Conservation (phyloP, 2,797 vertebrate genomes). For the Halcyon chelicuti region DNA sequence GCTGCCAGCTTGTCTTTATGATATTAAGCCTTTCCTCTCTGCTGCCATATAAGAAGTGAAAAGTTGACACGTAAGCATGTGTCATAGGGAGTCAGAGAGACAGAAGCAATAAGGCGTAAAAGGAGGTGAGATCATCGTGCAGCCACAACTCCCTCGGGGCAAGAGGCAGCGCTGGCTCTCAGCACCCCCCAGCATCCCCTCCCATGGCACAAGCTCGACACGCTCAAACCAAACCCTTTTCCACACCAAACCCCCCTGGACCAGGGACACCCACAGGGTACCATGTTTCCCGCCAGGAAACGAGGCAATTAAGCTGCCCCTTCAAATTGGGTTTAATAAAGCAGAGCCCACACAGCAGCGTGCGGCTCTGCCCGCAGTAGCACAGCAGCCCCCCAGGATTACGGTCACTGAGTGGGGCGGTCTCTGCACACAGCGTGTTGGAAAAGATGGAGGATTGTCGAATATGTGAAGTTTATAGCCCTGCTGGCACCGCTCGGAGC, state of each 20-base stretch:
- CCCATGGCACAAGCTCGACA: fast-evolving
- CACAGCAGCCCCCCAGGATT: not conserved
- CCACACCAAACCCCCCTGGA: fast-evolving
- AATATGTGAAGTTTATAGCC: not conserved
- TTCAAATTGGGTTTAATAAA: not conserved
- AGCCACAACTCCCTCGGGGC: conserved; percentile 30
- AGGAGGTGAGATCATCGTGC: conserved; percentile 60
- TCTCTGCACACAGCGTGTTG: not conserved
- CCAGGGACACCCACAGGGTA: fast-evolving
- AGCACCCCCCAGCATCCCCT: not conserved
- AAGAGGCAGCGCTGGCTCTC: not conserved
- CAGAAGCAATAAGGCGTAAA: conserved; percentile 73
- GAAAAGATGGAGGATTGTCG: not conserved
- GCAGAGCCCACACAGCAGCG: not conserved
- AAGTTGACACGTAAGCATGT: conserved; percentile 60
- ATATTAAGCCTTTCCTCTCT: conserved; percentile 54
- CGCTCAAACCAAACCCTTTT: not conserved
- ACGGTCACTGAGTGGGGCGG: not conserved
- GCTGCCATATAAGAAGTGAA: conserved; percentile 61
- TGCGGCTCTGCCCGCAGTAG: not conserved
- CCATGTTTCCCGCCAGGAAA: fast-evolving
- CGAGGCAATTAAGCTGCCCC: not conserved
- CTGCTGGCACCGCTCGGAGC: not conserved
- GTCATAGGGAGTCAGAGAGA: conserved; percentile 53
- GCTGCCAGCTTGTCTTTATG: conserved; percentile 56